A percentile compares a stretch with the other conserved stretches of the same genome.
These are phyloP conservation scores for Myocastor coypus DNA, from an alignment of 2,113 vertebrate genomes.

Conservation along the genomic window DNA sequence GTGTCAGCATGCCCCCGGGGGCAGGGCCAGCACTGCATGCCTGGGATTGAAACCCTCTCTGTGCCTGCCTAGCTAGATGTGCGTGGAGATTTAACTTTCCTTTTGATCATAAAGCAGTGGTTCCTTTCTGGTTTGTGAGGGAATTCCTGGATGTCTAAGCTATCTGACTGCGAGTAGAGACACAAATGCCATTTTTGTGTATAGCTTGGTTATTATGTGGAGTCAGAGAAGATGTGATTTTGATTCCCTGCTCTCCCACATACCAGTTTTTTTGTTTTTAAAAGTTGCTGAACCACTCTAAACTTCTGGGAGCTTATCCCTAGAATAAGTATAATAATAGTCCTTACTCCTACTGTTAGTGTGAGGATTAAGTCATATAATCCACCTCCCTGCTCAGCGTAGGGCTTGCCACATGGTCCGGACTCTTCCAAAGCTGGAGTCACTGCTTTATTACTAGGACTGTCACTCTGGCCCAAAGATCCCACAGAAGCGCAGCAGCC, in stretches of 20 bases:
- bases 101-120: neutral
- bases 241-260: neutral
- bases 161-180: neutral
- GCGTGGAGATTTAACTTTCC: neutral
- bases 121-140: neutral
- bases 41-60: no score
- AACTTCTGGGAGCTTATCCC: neutral
- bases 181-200: neutral
- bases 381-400: neutral
- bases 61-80: neutral
- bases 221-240: neutral
- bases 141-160: neutral
- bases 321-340: neutral
- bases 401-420: neutral
- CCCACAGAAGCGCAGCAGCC: neutral
- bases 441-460: neutral
- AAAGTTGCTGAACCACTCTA: constrained; percentile 26
- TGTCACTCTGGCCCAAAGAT: neutral
- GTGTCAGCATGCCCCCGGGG: no score
- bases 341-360: neutral
- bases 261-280: constrained; percentile 8
- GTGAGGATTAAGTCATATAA: neutral
- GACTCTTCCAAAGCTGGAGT: neutral
- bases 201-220: neutral
- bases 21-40: no score